These are phyloP conservation scores for Marmota flaviventris DNA, from an alignment of 2,113 vertebrate genomes.

Conservation along the genomic window DNA sequence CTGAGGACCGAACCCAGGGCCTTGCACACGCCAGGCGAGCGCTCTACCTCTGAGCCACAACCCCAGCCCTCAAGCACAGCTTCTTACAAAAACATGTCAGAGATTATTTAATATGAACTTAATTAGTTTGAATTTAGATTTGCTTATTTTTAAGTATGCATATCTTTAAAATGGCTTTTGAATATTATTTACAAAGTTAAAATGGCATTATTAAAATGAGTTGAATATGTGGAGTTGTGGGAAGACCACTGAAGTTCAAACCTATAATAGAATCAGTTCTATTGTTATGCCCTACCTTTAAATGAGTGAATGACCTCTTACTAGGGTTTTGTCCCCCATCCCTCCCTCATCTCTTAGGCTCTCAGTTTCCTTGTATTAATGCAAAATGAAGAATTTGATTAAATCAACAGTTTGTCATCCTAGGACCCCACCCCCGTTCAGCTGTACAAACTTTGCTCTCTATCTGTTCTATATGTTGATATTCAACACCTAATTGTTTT, in stretches of 20 bases:
- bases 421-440: background rate
- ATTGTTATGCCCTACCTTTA: background rate
- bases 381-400: background rate
- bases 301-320: background rate
- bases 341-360: background rate
- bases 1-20: too few relatives aligned
- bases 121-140: background rate
- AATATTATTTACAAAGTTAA: background rate
- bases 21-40: too few relatives aligned
- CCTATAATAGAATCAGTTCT: background rate
- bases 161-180: background rate
- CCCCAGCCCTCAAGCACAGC: too few relatives aligned
- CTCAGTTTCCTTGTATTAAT: background rate
- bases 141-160: background rate
- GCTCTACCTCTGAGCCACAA: too few relatives aligned
- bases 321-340: background rate
- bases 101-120: background rate
- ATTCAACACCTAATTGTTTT: background rate
- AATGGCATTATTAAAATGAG: constrained; percentile 10
- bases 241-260: background rate
- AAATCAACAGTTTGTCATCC: background rate
- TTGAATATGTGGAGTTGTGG: background rate
- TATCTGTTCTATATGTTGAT: background rate
- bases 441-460: background rate
- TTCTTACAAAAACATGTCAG: background rate